Percentiles rank a stretch among this genome's conserved stretches.
phyloP scores from a whole-genome alignment of 2,888 invertebrate genomes.

The Drosophila dives region DNA sequence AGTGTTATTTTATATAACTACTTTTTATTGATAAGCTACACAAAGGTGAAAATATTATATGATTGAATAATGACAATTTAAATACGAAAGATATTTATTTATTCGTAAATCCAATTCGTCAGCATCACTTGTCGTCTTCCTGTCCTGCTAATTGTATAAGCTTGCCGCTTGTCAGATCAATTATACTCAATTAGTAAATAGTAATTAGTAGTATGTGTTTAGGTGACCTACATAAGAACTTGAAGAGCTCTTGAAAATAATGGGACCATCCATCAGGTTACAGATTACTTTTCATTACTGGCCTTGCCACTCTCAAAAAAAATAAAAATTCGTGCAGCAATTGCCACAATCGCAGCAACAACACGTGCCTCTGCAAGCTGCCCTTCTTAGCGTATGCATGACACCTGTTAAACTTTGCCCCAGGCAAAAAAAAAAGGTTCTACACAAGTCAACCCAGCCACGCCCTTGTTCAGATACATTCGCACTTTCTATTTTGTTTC shows the following conservation, averaged over 20 bases:
- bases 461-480: background rate
- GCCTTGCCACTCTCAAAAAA: background rate
- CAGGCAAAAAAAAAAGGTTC: background rate
- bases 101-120: slow-evolving; percentile 10
- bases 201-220: background rate
- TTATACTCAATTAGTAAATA: slow-evolving; percentile 10
- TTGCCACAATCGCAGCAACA: slow-evolving; percentile 63
- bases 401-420: slow-evolving; percentile 55
- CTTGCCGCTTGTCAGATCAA: slow-evolving; percentile 39
- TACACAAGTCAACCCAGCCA: background rate
- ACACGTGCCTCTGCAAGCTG: slow-evolving; percentile 49
- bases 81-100: background rate
- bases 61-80: slow-evolving; percentile 2
- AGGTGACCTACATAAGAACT: slow-evolving; percentile 36
- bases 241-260: background rate
- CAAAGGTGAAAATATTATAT: background rate
- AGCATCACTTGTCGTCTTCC: slow-evolving; percentile 39
- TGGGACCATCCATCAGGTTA: slow-evolving; percentile 16
- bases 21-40: background rate
- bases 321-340: slow-evolving; percentile 10
- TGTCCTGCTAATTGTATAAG: slow-evolving; percentile 45
- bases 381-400: slow-evolving; percentile 25
- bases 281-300: slow-evolving; percentile 3
- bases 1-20: too few species aligned
- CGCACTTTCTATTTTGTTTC: background rate